Conservation (phyloP, 2,797 vertebrate species). For the Apogon talboti region DNA sequence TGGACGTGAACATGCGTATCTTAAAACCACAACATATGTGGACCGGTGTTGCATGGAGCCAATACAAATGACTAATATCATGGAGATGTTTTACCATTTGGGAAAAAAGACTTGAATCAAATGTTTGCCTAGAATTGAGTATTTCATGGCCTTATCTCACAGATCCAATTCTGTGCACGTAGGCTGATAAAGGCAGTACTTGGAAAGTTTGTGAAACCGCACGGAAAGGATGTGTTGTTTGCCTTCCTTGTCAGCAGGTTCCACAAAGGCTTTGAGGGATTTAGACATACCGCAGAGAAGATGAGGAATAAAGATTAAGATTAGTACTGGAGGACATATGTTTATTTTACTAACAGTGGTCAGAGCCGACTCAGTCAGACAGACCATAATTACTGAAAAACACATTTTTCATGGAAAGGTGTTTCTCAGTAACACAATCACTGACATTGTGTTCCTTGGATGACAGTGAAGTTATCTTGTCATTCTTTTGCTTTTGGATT, state of each 20-base stretch:
- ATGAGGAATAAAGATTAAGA: constrained; percentile 40
- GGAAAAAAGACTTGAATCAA: constrained; percentile 17
- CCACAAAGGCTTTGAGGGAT: constrained; percentile 52
- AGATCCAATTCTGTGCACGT: constrained; percentile 39
- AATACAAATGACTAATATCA: not conserved
- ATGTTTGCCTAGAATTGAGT: constrained; percentile 26
- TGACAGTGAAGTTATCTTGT: not conserved
- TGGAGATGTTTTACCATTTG: not conserved
- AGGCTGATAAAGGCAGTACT: constrained; percentile 31
- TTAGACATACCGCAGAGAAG: constrained; percentile 24
- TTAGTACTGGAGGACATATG: not conserved
- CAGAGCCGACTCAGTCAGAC: constrained; percentile 1
- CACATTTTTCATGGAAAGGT: not conserved
- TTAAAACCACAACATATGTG: no score
- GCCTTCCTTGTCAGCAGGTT: constrained; percentile 40
- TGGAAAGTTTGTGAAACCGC: constrained; percentile 53
- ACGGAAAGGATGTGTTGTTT: constrained; percentile 45
- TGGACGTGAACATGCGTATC: no score
- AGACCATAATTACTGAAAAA: not conserved
- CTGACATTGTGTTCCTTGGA: not conserved
- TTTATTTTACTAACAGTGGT: constrained; percentile 6
- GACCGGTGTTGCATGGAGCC: not conserved
- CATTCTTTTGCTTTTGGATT: constrained; percentile 13
- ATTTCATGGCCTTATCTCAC: constrained; percentile 24
- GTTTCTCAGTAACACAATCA: no score